Evolutionary conservation across 2,888 invertebrate genomes (phyloP), one percentile per base, ranked within the genome.

Genomic region (Ariolimax columbianus): DNA sequence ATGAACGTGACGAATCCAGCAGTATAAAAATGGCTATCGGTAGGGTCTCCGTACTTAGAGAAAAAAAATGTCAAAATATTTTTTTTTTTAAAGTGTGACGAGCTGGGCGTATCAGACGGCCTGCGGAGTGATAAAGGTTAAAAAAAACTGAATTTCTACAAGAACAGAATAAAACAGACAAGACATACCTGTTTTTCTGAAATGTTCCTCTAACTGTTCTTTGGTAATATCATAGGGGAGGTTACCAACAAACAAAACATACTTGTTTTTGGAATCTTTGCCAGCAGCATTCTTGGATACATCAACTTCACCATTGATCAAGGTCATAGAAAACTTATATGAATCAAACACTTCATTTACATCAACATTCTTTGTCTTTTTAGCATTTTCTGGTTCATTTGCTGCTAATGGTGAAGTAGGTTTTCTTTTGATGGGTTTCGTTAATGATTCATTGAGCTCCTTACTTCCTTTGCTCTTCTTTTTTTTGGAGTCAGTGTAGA

Each of bases 201-300:
- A 92, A 86, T 93, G 93, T 51, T 91, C 90, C 83, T 90, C 90
- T 33, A 93, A 86, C 82, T 92, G 91, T 84, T 92, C 92, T 68
- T 90, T 89, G 0, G 91, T 91, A 4, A 91, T 88, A 82, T 89
- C 88, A 63, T 86, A 90, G 0, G 93, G 92, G 63, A 93, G 88
- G 88, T 93, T 92, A 19, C 92, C 92, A 19, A 93, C 90, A 89
- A 92, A 91, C 30, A 93, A 84, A 26, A 92, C 91, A 88, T 91
- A 91, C 36, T 89, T 89, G 72, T 90, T 90, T 59, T 90, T 89
- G 36, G 87, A 85, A 77, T 86, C 85, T 72, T 84, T 84, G 11
- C 51, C 70, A 30, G 43, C 59, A 9, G 75, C 38, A 33, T 68
- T 43, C n/a, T 80, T 77, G 30, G 75, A 47, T 2, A 77, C 40